Evolutionary conservation across 2,113 vertebrate species (phyloP).

Genomic region (Gadus chalcogrammus): DNA sequence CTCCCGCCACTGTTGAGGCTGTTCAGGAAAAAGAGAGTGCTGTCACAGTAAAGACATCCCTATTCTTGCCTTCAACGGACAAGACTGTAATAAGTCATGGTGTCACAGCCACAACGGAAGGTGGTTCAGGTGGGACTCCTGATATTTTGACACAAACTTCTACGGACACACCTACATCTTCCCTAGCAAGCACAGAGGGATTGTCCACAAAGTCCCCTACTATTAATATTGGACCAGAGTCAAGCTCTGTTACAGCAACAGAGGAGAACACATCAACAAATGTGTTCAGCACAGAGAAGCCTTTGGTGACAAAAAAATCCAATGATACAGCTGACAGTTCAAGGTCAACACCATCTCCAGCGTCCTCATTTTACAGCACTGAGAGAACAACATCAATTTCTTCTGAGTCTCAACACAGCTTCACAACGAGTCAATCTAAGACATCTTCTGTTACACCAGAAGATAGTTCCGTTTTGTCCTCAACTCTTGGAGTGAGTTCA

Average conservation of each 20-base stretch:
- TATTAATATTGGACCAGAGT: background rate
- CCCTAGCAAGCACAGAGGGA: conserved; percentile 10
- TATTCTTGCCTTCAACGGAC: too few species aligned
- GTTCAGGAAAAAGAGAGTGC: too few species aligned
- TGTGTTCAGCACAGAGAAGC: background rate
- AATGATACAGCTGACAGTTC: background rate
- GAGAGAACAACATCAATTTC: conserved; percentile 18
- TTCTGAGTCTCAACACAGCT: conserved; percentile 10
- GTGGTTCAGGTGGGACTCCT: conserved; percentile 11
- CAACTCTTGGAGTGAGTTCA: background rate
- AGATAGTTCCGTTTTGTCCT: background rate
- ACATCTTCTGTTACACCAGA: background rate
- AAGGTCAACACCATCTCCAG: background rate
- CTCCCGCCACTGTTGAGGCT: too few species aligned
- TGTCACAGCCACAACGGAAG: conserved; percentile 1
- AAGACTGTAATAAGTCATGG: background rate
- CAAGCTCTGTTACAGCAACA: background rate
- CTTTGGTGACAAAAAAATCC: background rate
- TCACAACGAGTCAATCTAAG: background rate
- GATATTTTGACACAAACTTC: conserved; percentile 8
- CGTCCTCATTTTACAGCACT: conserved; percentile 13
- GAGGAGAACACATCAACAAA: background rate
- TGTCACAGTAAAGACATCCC: too few species aligned
- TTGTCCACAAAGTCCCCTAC: background rate
- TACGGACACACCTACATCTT: background rate